Conservation (phyloP, 2,888 invertebrate genomes). For the Cordylochernes scorpioides region DNA sequence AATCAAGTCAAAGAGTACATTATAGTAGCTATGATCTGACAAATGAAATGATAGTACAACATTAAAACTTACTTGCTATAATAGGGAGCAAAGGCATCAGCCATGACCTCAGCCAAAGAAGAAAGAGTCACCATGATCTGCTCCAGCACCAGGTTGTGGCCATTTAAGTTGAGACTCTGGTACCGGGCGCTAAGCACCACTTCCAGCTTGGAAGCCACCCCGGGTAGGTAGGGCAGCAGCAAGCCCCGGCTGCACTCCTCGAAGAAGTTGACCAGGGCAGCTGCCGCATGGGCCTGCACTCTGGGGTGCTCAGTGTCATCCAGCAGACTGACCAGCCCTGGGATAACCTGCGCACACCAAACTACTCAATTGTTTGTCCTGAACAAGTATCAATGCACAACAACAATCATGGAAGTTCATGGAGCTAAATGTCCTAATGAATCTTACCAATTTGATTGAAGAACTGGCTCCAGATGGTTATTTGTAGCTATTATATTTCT, state of each 20-base stretch:
- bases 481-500: too few species aligned
- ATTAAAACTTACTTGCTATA: conserved; percentile 40
- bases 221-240: conserved; percentile 61
- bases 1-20: too few species aligned
- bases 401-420: too few species aligned
- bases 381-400: too few species aligned
- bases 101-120: conserved; percentile 89
- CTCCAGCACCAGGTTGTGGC: conserved; percentile 82
- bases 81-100: conserved; percentile 76
- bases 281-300: conserved; percentile 67
- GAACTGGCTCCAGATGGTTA: too few species aligned
- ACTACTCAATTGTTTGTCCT: too few species aligned
- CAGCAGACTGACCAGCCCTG: conserved; percentile 57
- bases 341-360: too few species aligned
- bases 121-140: conserved; percentile 97
- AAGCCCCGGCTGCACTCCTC: conserved; percentile 94
- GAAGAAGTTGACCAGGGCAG: conserved; percentile 93
- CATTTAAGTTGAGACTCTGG: too few species aligned
- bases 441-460: too few species aligned
- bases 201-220: conserved; percentile 69
- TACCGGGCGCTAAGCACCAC: conserved; percentile 56
- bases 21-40: too few species aligned
- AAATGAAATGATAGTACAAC: conserved; percentile 4
- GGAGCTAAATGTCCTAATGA: too few species aligned
- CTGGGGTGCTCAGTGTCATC: conserved; percentile 75